Percentiles rank a stretch among this genome's conserved stretches.
phyloP scores from a whole-genome alignment of 1,140 invertebrate species.

The Palaemon carinicauda region DNA sequence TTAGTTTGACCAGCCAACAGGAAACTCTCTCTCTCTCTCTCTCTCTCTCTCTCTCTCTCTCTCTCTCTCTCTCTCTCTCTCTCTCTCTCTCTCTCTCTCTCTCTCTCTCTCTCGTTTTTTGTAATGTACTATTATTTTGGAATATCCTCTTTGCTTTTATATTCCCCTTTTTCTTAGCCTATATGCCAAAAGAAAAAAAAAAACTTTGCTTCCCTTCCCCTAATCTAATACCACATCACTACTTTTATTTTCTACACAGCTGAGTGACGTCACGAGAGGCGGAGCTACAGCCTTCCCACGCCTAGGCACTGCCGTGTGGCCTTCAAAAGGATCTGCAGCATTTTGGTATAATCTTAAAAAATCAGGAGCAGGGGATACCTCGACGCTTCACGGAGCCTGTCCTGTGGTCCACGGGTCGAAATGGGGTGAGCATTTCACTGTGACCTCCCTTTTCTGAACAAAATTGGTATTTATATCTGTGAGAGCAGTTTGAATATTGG shows the following conservation, averaged over 20 bases:
- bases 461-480: background rate
- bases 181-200: background rate
- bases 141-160: too few species aligned
- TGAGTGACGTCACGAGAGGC: conserved; percentile 59
- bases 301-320: conserved; percentile 61
- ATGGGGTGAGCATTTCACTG: conserved; percentile 60
- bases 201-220: background rate
- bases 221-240: background rate
- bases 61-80: too few species aligned
- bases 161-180: too few species aligned
- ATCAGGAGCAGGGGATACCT: conserved; percentile 58
- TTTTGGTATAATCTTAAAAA: conserved; percentile 63
- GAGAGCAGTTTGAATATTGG: background rate
- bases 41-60: too few species aligned
- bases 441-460: too few species aligned
- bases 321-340: conserved; percentile 61
- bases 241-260: background rate
- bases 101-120: too few species aligned
- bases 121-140: too few species aligned
- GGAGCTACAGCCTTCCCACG: conserved; percentile 64
- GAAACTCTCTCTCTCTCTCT: too few species aligned
- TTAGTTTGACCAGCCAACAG: too few species aligned
- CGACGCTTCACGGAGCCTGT: conserved; percentile 63
- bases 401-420: conserved; percentile 62
- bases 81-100: too few species aligned